phyloP scores from a whole-genome alignment of 2,797 vertebrate genomes.

The Enteromius anoplus region DNA sequence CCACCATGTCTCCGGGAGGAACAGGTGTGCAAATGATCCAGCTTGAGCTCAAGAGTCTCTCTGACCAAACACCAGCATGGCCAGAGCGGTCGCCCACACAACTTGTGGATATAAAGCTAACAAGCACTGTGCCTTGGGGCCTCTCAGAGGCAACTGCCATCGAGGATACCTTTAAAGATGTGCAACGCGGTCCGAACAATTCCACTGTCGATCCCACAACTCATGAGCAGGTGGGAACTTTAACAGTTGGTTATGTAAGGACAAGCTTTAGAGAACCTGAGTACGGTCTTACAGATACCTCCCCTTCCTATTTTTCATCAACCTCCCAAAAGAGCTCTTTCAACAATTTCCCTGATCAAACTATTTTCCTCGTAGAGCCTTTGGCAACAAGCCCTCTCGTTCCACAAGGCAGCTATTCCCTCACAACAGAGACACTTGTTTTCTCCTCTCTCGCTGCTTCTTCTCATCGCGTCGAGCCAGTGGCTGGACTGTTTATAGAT shows the following conservation, averaged over 20 bases:
- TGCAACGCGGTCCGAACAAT: not conserved
- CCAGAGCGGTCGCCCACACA: slow-evolving; percentile 20
- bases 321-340: slow-evolving; percentile 6
- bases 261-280: slow-evolving; percentile 20
- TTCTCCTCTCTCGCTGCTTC: slow-evolving; percentile 40
- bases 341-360: slow-evolving; percentile 41
- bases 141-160: slow-evolving; percentile 21
- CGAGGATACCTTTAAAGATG: not conserved
- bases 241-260: slow-evolving; percentile 17
- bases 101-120: slow-evolving; percentile 3
- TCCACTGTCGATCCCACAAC: slow-evolving; percentile 14
- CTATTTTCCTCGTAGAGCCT: slow-evolving; percentile 30
- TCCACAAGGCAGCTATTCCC: slow-evolving; percentile 29
- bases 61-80: slow-evolving; percentile 45
- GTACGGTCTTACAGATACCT: slow-evolving; percentile 30
- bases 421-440: slow-evolving; percentile 37
- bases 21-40: slow-evolving; percentile 50
- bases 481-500: slow-evolving; percentile 40
- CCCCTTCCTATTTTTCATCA: slow-evolving; percentile 27
- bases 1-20: slow-evolving; percentile 18
- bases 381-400: slow-evolving; percentile 34
- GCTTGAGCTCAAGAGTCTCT: slow-evolving; percentile 23
- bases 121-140: slow-evolving; percentile 32
- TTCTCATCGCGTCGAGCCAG: slow-evolving; percentile 9
- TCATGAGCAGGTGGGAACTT: slow-evolving; percentile 17